Base-by-base conservation (phyloP, 1,140 invertebrate genomes). In the Drosophila subpulchrella region DNA sequence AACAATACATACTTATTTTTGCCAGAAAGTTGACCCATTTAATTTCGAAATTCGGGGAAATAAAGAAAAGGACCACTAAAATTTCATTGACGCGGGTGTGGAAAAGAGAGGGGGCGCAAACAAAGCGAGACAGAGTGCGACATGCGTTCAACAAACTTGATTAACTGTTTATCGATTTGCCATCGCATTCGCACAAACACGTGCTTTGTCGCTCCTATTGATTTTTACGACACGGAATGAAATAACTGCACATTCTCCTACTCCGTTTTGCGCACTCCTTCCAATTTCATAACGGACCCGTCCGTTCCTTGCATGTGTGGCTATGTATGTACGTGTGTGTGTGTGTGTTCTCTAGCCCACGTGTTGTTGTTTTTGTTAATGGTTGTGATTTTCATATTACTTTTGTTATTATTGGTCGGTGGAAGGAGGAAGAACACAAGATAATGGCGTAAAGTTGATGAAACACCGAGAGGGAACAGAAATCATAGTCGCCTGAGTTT, bases 101-200 rank as follows among this genome's bases (percentile, higher is more conserved):
- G 20, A 13, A 57, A 53, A 42, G 32, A 75, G 70, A 63, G 38
- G 54, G 10, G 10, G 51, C 61, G 57, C 76, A 81, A 78, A 83
- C 70, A 82, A 65, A 51, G 47, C 15, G 30, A 44, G 39, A 58
- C 20, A n/a, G 27, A 51, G 38, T 17, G 30, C 57, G 62, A 66
- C 36, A 59, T 34, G 46, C 44, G 11, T 68, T 54, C 41, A 61
- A 71, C 58, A 82, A 75, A 78, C 75, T 77, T 76, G 48, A 82
- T 83, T 70, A 88, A 79, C 57, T 38, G 62, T 73, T 79, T 83
- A 88, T 89, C 75, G 83, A 88, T 83, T 86, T 58, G 36, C 36
- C 54, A 63, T 54, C 42, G 27, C 53, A 65, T 53, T 55, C 42
- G 61, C 38, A 47, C 39, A 41, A 86, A 44, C 79, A 88, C 83